These are phyloP conservation scores for Tetrao urogallus DNA, from an alignment of 2,113 vertebrate genomes.

Conservation along the genomic window DNA sequence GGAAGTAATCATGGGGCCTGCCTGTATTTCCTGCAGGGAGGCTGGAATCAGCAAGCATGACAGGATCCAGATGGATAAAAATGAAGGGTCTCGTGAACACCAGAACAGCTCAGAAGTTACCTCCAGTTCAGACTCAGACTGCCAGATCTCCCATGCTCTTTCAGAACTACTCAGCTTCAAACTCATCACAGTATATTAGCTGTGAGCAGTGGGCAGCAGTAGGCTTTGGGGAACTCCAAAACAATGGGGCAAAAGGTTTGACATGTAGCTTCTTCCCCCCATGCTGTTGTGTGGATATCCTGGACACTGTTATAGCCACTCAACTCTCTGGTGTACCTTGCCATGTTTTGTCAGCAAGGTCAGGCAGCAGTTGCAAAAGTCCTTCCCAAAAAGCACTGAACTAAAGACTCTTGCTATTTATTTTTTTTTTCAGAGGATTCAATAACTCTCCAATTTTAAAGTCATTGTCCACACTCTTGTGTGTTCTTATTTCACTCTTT, in stretches of 20 bases:
- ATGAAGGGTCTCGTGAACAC: not conserved
- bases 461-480: not conserved
- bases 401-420: not conserved
- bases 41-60: not conserved
- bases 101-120: not conserved
- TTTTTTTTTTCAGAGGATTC: not conserved
- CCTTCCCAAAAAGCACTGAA: not conserved
- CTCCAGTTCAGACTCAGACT: not conserved
- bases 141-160: not conserved
- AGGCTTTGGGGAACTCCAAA: not conserved
- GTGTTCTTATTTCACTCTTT: not conserved
- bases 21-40: rapidly evolving
- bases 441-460: constrained; percentile 4
- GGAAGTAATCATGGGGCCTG: not conserved
- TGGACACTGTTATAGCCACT: not conserved
- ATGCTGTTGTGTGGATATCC: not conserved
- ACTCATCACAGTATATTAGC: rapidly evolving
- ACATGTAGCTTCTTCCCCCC: not conserved
- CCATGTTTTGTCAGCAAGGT: not conserved
- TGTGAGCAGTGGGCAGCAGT: not conserved
- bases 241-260: not conserved
- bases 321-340: not conserved
- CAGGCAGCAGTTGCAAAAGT: not conserved
- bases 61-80: not conserved
- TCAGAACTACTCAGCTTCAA: not conserved